These are phyloP conservation scores for Mercenaria mercenaria DNA, from an alignment of 1,140 invertebrate genomes.

Conservation along the genomic window DNA sequence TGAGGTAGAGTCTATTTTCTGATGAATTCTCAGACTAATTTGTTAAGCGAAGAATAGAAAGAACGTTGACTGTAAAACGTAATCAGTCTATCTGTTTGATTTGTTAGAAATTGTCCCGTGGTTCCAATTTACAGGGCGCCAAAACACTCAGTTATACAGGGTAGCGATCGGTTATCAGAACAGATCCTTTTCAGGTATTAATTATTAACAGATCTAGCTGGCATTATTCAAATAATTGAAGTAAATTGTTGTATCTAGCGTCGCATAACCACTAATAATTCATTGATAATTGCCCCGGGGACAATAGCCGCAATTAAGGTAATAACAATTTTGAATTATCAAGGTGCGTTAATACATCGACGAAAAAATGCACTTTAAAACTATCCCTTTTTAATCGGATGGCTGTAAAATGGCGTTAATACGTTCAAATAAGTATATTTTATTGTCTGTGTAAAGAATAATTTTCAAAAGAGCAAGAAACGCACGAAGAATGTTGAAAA, in stretches of 20 bases:
- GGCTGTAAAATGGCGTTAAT: background rate
- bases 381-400: background rate
- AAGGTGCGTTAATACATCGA: background rate
- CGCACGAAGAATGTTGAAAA: constrained; percentile 26
- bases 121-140: background rate
- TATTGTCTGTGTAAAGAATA: constrained; percentile 31
- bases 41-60: background rate
- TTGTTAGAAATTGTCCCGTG: background rate
- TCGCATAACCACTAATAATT: background rate
- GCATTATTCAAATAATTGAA: background rate
- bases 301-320: background rate
- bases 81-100: background rate
- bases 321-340: background rate
- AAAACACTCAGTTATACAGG: background rate
- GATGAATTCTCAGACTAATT: background rate
- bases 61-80: background rate
- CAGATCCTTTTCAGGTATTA: background rate
- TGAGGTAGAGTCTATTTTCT: background rate
- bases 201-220: background rate
- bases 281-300: background rate
- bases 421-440: background rate
- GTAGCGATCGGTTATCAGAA: background rate
- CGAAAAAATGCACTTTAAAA: background rate
- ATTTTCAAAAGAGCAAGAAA: background rate
- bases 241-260: background rate